phyloP scores from a whole-genome alignment of 2,888 invertebrate species.

The Trileptium ribeirensis region DNA sequence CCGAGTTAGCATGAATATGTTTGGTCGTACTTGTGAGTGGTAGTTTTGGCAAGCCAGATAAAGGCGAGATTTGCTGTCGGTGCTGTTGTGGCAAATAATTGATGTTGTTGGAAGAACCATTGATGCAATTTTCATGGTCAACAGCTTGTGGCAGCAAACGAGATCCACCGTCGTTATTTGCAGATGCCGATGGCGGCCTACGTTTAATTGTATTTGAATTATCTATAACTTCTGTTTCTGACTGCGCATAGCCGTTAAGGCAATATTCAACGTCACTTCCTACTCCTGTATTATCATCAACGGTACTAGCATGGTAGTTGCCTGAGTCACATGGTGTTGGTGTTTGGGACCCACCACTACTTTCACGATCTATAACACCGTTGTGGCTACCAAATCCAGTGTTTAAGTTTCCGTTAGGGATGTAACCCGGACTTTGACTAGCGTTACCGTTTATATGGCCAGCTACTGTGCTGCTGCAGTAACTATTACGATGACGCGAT shows the following conservation, averaged over 20 bases:
- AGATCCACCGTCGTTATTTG: not conserved
- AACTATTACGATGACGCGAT: too few relatives aligned
- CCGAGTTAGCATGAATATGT: not conserved
- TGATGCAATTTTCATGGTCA: not conserved
- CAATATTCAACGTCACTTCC: too few relatives aligned
- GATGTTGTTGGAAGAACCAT: not conserved
- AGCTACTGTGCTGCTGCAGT: too few relatives aligned
- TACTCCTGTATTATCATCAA: too few relatives aligned
- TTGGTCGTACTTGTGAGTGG: not conserved
- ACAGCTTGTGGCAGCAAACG: too few relatives aligned
- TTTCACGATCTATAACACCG: not conserved
- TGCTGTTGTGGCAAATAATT: not conserved
- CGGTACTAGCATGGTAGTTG: too few relatives aligned
- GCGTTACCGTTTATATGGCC: too few relatives aligned
- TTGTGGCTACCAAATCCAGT: not conserved
- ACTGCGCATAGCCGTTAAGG: too few relatives aligned
- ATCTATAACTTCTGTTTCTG: too few relatives aligned
- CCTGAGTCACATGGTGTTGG: not conserved
- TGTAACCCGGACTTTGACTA: too few relatives aligned
- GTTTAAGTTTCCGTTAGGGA: not conserved
- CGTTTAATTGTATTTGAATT: not conserved
- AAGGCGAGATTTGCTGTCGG: not conserved
- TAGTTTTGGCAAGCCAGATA: not conserved
- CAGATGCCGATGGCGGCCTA: too few relatives aligned
- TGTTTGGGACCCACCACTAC: not conserved